These are phyloP conservation scores for Potamilus streckersoni DNA, from an alignment of 1,140 invertebrate species.

Conservation along the genomic window DNA sequence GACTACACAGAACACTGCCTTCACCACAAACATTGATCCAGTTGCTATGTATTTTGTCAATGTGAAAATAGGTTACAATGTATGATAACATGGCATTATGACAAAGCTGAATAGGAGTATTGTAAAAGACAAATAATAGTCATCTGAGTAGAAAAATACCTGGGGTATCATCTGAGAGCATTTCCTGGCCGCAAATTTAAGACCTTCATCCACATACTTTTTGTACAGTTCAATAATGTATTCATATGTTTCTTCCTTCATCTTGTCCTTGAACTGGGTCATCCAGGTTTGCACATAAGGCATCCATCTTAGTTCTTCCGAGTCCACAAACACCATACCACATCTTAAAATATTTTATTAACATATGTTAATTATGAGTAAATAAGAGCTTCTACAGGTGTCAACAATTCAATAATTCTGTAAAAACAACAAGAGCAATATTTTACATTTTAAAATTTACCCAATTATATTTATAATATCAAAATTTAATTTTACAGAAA, in stretches of 20 bases:
- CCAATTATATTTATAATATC: neutral
- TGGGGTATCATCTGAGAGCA: slow-evolving; percentile 76
- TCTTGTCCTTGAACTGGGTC: slow-evolving; percentile 37
- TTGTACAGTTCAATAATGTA: slow-evolving; percentile 75
- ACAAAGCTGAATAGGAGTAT: too few relatives aligned
- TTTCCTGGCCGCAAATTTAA: slow-evolving; percentile 76
- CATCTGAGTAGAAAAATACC: slow-evolving; percentile 56
- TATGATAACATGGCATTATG: too few relatives aligned
- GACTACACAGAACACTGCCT: too few relatives aligned
- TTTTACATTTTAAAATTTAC: too few relatives aligned
- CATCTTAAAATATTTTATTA: slow-evolving; percentile 48
- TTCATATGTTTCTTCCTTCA: slow-evolving; percentile 59
- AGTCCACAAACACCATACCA: slow-evolving; percentile 70
- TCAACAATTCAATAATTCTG: too few relatives aligned
- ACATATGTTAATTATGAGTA: too few relatives aligned
- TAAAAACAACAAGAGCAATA: too few relatives aligned
- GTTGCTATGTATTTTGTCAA: too few relatives aligned
- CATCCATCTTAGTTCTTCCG: slow-evolving; percentile 67
- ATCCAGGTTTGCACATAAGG: slow-evolving; percentile 68
- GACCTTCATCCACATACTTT: slow-evolving; percentile 74
- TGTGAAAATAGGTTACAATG: too few relatives aligned
- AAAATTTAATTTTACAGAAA: neutral
- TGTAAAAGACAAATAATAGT: too few relatives aligned
- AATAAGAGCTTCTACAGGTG: too few relatives aligned
- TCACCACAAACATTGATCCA: too few relatives aligned